Evolutionary conservation across 2,797 vertebrate genomes (phyloP), one percentile per base, ranked within the genome.

Genomic region (Mormyrus hasselquistii): DNA sequence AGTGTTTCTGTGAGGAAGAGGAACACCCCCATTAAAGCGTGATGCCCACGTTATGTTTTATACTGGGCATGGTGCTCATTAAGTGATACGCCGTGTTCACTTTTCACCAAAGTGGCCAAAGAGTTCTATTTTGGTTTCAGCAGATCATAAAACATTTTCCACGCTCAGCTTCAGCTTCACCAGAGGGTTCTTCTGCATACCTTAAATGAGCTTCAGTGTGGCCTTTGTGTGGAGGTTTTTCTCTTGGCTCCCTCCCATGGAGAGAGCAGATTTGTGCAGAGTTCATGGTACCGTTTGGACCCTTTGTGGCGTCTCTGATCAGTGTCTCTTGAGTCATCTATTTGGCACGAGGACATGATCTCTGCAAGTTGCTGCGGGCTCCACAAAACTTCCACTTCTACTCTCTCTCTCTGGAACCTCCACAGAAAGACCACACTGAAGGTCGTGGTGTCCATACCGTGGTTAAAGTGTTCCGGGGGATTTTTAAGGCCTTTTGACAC

Each of bases 101-200:
- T 44, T 79, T 44, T 79, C 73, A 44, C 38, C 73, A n/a, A 16
- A 44, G 5, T 41, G 14, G 38, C 73, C 73, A 79, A 79, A 79
- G 41, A 79, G 73, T 79, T 44, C 19, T 44, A 44, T 44, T 44
- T 79, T 44, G 73, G 73, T 79, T 79, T 79, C 73, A 79, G 73
- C 73, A 79, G 73, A 79, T 79, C 73, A 79, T 79, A 79, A 79
- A 44, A n/a, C 38, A 41, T 79, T 79, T 79, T 79, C 73, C 41
- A 38, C 16, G 14, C 41, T 19, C 16, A 0, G 73, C 41, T 79
- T 44, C 41, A 44, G 73, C 16, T 41, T 44, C 73, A 38, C 73
- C 73, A 79, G 14, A 79, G 38, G 41, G 38, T 47, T 47, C 22
- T 34, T 34, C 6, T 47, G 73, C 73, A 44, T 79, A n/a, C 41